Base-by-base conservation (phyloP, 2,888 invertebrate species). In the Parelbella ahira region DNA sequence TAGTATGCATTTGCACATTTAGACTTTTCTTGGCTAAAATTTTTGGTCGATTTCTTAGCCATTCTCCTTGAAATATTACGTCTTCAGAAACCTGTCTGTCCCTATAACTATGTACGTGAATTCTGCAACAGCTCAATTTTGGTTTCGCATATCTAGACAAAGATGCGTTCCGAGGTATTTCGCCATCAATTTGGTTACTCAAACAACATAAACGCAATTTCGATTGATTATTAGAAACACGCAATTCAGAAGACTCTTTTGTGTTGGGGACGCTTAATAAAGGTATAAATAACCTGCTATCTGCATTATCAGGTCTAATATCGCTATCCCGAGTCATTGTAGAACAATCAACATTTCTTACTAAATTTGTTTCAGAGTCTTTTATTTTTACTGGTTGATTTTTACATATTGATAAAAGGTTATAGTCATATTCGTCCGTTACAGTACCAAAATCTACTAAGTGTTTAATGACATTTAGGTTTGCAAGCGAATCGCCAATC, bases 1-100 rank as follows among this genome's bases (percentile, higher is more conserved):
- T 66, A 1, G 51, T 50, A 44, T 28, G 50, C 5, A 19, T 23
- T 9, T 37, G 23, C 5, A 19, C 21, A 20, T n/a, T 19, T 18
- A 36, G 42, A 13, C 28, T 68, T 49, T 62, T 70, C 34, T 56
- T 65, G 6, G 43, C 29, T 15, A 53, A 9, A 18, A 45, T 9
- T 51, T 66, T 69, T 3, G 63, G 58, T 3, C 50, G 63, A 20
- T 55, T 52, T 32, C 54, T 58, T 50, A 81, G 75, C 86, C 84
- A 86, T 39, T 76, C 63, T 29, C 86, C 84, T 62, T 81, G 83
- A 49, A 64, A 87, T n/a, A 84, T 55, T 11, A 86, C 63, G 52
- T 87, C 86, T 54, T 83, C 76, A 12, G 67, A 76, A 5, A 58
- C 47, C 48, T 68, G 56, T 52, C 60, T 74, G 24, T 80, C 68